These are phyloP conservation scores for Anolis carolinensis DNA, from an alignment of 2,113 vertebrate genomes.

Conservation along the genomic window DNA sequence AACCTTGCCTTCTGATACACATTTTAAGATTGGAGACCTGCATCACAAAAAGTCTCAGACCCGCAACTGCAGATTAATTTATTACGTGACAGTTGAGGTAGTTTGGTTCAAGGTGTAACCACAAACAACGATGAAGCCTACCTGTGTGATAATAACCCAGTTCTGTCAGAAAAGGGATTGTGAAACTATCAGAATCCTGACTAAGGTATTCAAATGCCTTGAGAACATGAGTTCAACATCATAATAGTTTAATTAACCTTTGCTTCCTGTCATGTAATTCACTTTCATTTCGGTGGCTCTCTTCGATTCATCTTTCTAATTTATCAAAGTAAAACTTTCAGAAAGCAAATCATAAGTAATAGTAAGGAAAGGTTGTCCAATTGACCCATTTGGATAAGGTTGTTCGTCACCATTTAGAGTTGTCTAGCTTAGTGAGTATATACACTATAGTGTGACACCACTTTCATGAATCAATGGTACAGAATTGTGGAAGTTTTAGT, in stretches of 20 bases:
- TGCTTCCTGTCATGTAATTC: slow-evolving; percentile 41
- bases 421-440: not conserved
- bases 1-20: too few relatives aligned
- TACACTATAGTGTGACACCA: too few relatives aligned
- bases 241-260: slow-evolving; percentile 43
- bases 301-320: slow-evolving; percentile 35
- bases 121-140: not conserved
- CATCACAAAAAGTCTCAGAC: not conserved
- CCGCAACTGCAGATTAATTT: not conserved
- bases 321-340: slow-evolving; percentile 9
- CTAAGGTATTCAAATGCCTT: slow-evolving; percentile 19
- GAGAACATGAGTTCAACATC: slow-evolving; percentile 25
- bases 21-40: not conserved
- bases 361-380: not conserved
- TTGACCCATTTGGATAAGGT: slow-evolving; percentile 7
- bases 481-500: too few relatives aligned
- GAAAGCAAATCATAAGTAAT: not conserved
- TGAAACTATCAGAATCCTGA: not conserved
- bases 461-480: too few relatives aligned
- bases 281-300: slow-evolving; percentile 34
- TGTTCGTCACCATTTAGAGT: not conserved
- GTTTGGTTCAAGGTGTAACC: not conserved
- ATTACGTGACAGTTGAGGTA: not conserved
- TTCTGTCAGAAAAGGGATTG: not conserved
- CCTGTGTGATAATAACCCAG: not conserved